Conservation (phyloP, 2,888 invertebrate species). For the Pyrrhia umbra region DNA sequence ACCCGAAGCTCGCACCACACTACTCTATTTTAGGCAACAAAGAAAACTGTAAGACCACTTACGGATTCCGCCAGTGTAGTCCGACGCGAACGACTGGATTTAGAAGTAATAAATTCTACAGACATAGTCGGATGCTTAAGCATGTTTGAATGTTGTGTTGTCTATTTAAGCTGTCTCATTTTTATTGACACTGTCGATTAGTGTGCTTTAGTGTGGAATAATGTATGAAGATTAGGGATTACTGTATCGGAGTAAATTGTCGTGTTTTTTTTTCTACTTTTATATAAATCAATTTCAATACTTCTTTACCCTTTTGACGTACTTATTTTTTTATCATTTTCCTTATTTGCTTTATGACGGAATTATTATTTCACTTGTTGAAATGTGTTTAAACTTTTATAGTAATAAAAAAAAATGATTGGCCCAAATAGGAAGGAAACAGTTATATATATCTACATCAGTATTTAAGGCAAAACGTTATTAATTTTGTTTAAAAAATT, state of each 20-base stretch:
- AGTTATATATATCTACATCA: no score
- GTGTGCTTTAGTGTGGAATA: conserved; percentile 17
- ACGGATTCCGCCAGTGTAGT: conserved; percentile 53
- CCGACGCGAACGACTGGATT: conserved; percentile 50
- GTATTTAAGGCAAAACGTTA: no score
- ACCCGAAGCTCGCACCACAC: conserved; percentile 35
- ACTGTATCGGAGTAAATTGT: conserved; percentile 8
- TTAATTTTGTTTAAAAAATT: neutral
- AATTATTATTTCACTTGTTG: no score
- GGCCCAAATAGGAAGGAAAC: no score
- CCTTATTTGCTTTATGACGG: no score
- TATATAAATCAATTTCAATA: neutral
- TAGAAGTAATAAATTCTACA: conserved; percentile 61
- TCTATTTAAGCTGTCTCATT: conserved; percentile 32
- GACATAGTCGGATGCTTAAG: conserved; percentile 54
- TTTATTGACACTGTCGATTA: conserved; percentile 38
- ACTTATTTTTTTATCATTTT: no score
- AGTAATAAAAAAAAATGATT: no score
- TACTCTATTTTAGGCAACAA: conserved; percentile 61
- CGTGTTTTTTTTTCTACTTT: conserved; percentile 1
- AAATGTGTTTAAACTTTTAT: no score
- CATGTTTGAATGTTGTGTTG: conserved; percentile 36
- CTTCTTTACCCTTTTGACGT: no score
- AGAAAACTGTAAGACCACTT: conserved; percentile 60
- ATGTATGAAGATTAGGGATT: conserved; percentile 21